Conservation (phyloP, 2,888 invertebrate species). For the Tenodera sinensis region DNA sequence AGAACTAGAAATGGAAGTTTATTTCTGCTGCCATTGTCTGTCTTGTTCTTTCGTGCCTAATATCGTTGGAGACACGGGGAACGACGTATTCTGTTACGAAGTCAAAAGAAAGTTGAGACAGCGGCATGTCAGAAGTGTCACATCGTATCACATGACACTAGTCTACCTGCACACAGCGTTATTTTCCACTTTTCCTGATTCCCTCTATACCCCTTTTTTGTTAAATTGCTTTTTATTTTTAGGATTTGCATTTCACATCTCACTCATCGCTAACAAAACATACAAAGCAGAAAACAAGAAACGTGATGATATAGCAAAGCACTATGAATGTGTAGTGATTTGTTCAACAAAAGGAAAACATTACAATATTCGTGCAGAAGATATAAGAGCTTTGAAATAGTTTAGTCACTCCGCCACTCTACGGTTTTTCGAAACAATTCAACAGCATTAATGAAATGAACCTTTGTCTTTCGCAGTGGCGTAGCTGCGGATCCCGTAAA, state of each 20-base stretch:
- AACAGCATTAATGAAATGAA: too few relatives aligned
- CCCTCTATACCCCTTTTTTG: background rate
- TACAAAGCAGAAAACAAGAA: too few relatives aligned
- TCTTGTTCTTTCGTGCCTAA: background rate
- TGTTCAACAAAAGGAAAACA: too few relatives aligned
- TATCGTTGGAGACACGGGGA: background rate
- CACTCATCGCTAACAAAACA: background rate
- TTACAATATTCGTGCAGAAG: too few relatives aligned
- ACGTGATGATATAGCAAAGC: too few relatives aligned
- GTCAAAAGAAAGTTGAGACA: background rate
- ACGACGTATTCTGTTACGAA: background rate
- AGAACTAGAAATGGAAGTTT: background rate
- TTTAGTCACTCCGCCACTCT: too few relatives aligned
- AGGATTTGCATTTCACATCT: background rate
- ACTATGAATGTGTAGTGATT: too few relatives aligned
- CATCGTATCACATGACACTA: background rate
- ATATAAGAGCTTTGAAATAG: too few relatives aligned
- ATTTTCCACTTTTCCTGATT: background rate
- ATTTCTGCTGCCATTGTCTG: background rate
- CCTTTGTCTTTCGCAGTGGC: too few relatives aligned
- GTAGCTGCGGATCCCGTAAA: too few relatives aligned
- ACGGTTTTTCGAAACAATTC: too few relatives aligned
- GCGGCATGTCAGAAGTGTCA: background rate
- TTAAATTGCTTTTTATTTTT: background rate
- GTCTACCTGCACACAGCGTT: background rate